Conservation (phyloP, 2,888 invertebrate species). For the Conus canariensis region DNA sequence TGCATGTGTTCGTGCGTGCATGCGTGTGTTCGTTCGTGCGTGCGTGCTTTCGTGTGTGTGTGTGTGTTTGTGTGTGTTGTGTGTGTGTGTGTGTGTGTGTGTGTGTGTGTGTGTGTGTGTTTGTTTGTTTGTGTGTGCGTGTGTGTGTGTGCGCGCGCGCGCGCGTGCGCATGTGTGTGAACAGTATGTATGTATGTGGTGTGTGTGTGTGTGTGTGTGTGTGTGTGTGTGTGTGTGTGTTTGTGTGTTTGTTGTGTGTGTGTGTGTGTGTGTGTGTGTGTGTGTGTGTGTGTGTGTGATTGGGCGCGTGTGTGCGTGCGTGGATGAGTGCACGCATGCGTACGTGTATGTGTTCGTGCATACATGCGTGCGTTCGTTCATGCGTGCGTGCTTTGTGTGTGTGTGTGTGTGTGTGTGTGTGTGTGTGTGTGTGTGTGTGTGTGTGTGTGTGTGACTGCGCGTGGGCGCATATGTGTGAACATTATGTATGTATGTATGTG, state of each 20-base stretch:
- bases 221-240: not conserved
- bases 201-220: slow-evolving; percentile 1
- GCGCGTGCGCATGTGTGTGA: no score
- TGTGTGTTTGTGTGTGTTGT: not conserved
- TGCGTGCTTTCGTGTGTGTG: not conserved
- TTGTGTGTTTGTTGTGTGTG: no score
- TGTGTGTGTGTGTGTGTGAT: no score
- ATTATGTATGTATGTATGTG: no score
- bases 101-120: not conserved
- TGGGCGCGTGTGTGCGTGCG: no score
- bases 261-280: no score
- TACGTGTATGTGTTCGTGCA: not conserved
- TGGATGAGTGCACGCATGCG: not conserved
- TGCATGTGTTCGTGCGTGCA: not conserved
- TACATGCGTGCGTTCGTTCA: not conserved
- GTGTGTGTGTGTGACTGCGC: no score
- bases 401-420: not conserved
- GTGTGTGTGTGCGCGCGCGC: not conserved
- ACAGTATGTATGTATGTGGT: no score
- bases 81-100: slow-evolving; percentile 2
- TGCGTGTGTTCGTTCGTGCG: not conserved
- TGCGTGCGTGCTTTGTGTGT: not conserved
- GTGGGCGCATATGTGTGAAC: no score
- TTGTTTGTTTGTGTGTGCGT: not conserved
- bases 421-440: not conserved